Evolutionary conservation across 2,797 vertebrate genomes (phyloP).

Genomic region (Sebastes jordani): DNA sequence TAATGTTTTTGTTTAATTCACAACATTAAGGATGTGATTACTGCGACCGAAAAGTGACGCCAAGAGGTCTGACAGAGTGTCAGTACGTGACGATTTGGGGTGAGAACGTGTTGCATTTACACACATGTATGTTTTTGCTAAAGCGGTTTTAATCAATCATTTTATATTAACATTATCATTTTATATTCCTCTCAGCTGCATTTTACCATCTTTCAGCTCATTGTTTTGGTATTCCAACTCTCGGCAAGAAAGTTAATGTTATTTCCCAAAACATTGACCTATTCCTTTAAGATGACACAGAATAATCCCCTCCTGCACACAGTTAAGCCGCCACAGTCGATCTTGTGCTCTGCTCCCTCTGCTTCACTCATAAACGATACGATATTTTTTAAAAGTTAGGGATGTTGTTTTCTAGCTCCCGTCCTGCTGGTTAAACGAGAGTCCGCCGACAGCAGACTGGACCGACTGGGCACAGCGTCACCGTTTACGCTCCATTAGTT

Average conservation of each 20-base stretch:
- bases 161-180: not conserved
- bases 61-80: too few species aligned
- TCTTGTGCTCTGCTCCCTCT: conserved; percentile 26
- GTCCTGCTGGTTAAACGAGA: not conserved
- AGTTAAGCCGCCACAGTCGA: not conserved
- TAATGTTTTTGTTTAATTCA: too few species aligned
- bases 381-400: not conserved
- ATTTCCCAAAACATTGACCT: not conserved
- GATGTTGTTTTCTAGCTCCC: conserved; percentile 19
- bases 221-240: not conserved
- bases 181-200: not conserved
- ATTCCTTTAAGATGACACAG: not conserved
- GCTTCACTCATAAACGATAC: not conserved
- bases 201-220: not conserved
- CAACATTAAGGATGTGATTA: too few species aligned
- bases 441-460: not conserved
- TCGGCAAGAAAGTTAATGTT: not conserved
- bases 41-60: too few species aligned
- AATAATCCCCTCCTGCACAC: not conserved
- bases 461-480: conserved; percentile 5
- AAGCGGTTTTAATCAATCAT: not conserved
- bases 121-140: not conserved
- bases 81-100: too few species aligned
- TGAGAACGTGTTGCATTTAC: not conserved
- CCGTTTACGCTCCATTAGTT: conserved; percentile 58